Percentiles rank a stretch among this genome's conserved stretches.
Conservation (phyloP, 2,797 vertebrate species). For the Takifugu rubripes region DNA sequence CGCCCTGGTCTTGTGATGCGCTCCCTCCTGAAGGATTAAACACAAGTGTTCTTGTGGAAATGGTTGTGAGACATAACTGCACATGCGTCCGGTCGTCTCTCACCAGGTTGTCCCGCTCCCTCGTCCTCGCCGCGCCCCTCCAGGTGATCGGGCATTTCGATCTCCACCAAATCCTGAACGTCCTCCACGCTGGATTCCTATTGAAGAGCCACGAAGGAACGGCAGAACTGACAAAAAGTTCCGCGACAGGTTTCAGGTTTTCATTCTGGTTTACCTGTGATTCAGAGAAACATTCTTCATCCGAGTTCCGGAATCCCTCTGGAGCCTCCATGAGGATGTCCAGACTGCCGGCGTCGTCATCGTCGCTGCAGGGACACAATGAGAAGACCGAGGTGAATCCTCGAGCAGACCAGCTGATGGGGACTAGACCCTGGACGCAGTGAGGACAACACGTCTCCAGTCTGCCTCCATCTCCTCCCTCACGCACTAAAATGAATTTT, state of each 20-base stretch:
- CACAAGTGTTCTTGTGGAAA: not conserved
- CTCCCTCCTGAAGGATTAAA: slow-evolving; percentile 45
- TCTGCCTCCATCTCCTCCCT: too few species aligned
- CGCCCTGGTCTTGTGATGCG: slow-evolving; percentile 38
- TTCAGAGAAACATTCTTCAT: slow-evolving; percentile 69
- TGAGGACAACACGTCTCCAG: too few species aligned
- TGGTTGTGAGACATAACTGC: not conserved
- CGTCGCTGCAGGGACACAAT: slow-evolving; percentile 45
- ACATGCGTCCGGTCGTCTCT: slow-evolving; percentile 22
- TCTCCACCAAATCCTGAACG: slow-evolving; percentile 50
- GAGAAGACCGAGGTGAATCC: not conserved
- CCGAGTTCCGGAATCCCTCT: slow-evolving; percentile 72
- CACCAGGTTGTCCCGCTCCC: slow-evolving; percentile 42
- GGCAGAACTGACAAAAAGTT: too few species aligned
- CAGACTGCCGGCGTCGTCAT: slow-evolving; percentile 38
- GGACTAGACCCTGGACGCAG: too few species aligned
- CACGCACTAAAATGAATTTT: too few species aligned
- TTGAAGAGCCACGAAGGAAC: not conserved
- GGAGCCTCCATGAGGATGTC: slow-evolving; percentile 74
- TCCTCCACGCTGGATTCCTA: slow-evolving; percentile 63
- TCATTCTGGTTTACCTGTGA: slow-evolving; percentile 52
- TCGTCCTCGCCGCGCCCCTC: slow-evolving; percentile 41
- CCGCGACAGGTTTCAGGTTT: not conserved
- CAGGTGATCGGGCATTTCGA: slow-evolving; percentile 45
- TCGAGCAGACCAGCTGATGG: too few species aligned